Evolutionary conservation across 2,113 vertebrate genomes (phyloP).

Genomic region (Galeopterus variegatus): DNA sequence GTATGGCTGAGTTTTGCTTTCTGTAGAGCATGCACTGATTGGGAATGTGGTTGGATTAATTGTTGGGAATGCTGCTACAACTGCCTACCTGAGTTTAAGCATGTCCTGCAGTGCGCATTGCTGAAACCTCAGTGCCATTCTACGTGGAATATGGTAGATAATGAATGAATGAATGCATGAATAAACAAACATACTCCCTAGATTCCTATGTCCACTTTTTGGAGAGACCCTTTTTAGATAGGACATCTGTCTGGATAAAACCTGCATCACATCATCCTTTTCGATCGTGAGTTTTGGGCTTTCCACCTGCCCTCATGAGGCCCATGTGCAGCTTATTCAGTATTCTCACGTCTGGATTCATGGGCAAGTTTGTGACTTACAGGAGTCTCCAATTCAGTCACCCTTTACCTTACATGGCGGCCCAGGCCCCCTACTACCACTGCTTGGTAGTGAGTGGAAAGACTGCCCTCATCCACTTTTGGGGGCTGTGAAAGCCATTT

Average conservation of each 20-base stretch:
- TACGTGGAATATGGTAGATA: not conserved
- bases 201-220: not conserved
- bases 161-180: not conserved
- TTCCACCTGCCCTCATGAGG: not conserved
- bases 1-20: not conserved
- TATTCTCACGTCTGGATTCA: not conserved
- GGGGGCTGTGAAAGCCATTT: conserved; percentile 38
- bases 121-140: not conserved
- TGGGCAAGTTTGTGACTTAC: not conserved
- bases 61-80: not conserved
- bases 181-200: not conserved
- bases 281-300: not conserved
- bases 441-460: not conserved
- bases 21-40: not conserved
- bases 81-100: not conserved
- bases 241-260: not conserved
- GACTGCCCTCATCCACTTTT: not conserved
- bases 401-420: not conserved
- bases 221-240: not conserved
- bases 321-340: not conserved
- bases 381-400: not conserved
- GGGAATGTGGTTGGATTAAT: not conserved
- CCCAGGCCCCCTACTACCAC: not conserved
- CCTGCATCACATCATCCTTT: not conserved
- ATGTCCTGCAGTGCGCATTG: not conserved